Percentiles rank a stretch among this genome's conserved stretches.
Conservation (phyloP, 2,888 invertebrate genomes). For the Geophilus truncorum region DNA sequence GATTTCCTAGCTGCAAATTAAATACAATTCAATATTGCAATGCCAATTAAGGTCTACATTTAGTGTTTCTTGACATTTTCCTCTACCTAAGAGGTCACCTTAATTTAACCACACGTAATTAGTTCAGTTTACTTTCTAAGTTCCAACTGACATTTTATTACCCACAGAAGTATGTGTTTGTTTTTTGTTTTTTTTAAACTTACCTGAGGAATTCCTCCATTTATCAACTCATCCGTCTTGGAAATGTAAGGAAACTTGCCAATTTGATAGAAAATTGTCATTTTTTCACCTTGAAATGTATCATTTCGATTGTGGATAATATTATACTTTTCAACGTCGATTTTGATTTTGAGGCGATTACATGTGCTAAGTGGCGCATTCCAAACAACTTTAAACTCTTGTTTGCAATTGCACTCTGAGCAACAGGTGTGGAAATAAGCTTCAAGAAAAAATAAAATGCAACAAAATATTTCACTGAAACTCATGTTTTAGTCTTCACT, state of each 20-base stretch:
- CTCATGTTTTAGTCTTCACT: too few species aligned
- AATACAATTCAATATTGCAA: neutral
- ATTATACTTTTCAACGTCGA: neutral
- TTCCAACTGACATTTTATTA: too few species aligned
- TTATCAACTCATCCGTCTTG: neutral
- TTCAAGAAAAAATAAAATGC: neutral
- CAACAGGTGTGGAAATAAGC: neutral
- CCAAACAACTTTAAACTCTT: neutral
- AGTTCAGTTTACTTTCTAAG: too few species aligned
- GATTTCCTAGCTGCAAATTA: neutral
- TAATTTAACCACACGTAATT: too few species aligned
- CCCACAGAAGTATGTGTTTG: neutral
- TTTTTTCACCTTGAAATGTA: neutral
- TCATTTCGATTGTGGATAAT: neutral
- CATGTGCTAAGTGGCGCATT: neutral
- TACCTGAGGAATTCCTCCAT: constrained; percentile 22
- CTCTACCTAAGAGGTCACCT: too few species aligned
- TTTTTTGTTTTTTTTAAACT: neutral
- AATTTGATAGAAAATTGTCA: constrained; percentile 18
- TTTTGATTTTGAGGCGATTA: neutral
- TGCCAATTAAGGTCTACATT: too few species aligned
- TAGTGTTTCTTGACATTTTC: too few species aligned
- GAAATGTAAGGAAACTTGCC: constrained; percentile 13
- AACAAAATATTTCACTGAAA: neutral
- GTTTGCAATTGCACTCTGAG: neutral